Base-by-base conservation (phyloP, 2,113 vertebrate species). In the Micronycteris hirsuta region DNA sequence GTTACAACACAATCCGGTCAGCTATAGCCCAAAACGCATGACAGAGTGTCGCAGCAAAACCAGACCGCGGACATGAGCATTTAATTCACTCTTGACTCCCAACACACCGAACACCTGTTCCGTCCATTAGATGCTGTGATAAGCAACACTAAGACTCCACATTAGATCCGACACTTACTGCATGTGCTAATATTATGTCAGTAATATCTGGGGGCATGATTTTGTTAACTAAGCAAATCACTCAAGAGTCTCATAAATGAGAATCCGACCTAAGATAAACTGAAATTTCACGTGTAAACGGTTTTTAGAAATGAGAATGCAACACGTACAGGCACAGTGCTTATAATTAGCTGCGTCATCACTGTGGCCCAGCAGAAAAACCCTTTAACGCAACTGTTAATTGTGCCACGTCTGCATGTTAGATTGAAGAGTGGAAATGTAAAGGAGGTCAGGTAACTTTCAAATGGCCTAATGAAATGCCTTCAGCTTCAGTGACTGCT, bases 151-250 rank as follows among this genome's bases (percentile, higher is more conserved):
- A 9, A 2, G 58, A 92, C 43, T 96, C 19, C 77, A 85, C 82
- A 95, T 83, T 45, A 85, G 28, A 61, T 15, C 24, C 38, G 88
- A 49, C 54, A 38, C 81, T 74, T 22, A 90, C 19, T n/a, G 2
- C n/a, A 15, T 24, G 22, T 65, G 78, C n/a, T 76, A 45, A 84
- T 68, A 56, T 65, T 56, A 38, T 9, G 56, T 41, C 71, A 45
- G 17, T n/a, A 47, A 89, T 63, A 89, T 52, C 38, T 10, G 8
- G 17, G 9, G 14, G 16, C 26, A 81, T 82, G 54, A 47, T 83
- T 87, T 82, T 91, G 54, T 80, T 87, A 74, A 94, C 63, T 67
- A 83, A 70, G 77, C 80, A 86, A 93, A 87, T 47, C 36, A 68
- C 45, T 45, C 41, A 67, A 86, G 49, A 74, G 33, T 52, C 43